Conservation (phyloP, 53 echinoderm and acorn worm genomes). For the Henricia sp. region DNA sequence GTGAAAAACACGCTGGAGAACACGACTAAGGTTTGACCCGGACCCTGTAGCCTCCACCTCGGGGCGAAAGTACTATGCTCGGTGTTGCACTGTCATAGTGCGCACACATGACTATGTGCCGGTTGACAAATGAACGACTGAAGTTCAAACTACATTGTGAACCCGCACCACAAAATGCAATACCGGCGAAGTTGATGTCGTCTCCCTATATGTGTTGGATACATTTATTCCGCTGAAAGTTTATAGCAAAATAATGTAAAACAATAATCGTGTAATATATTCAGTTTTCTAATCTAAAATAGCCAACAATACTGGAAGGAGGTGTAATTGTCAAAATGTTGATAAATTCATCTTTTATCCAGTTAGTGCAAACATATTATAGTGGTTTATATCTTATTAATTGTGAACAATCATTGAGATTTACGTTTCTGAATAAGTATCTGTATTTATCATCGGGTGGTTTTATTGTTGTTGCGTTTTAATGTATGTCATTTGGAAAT, state of each 20-base stretch:
- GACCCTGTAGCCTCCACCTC: not conserved
- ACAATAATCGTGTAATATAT: too few relatives aligned
- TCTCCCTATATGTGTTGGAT: not conserved
- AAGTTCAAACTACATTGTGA: not conserved
- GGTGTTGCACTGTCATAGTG: not conserved
- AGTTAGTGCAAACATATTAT: not conserved
- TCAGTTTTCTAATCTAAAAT: not conserved
- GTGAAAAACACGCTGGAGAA: slow-evolving; percentile 52
- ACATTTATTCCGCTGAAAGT: slow-evolving; percentile 10
- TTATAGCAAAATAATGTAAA: not conserved
- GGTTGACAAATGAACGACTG: not conserved
- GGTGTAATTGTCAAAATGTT: slow-evolving; percentile 5
- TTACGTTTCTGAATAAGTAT: not conserved
- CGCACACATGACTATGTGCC: not conserved
- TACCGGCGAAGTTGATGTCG: slow-evolving; percentile 18
- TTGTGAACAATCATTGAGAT: not conserved
- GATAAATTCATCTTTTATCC: slow-evolving; percentile 1
- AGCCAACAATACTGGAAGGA: not conserved
- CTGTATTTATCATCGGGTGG: not conserved
- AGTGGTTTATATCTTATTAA: not conserved
- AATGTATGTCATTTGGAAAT: slow-evolving; percentile 12
- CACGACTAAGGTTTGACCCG: slow-evolving; percentile 55
- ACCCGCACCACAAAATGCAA: not conserved
- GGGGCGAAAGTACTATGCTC: not conserved
- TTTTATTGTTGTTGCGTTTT: slow-evolving; percentile 21